Percentiles rank a stretch among this genome's conserved stretches.
Conservation (phyloP, 2,113 vertebrate genomes). For the Tetraodon nigroviridis region DNA sequence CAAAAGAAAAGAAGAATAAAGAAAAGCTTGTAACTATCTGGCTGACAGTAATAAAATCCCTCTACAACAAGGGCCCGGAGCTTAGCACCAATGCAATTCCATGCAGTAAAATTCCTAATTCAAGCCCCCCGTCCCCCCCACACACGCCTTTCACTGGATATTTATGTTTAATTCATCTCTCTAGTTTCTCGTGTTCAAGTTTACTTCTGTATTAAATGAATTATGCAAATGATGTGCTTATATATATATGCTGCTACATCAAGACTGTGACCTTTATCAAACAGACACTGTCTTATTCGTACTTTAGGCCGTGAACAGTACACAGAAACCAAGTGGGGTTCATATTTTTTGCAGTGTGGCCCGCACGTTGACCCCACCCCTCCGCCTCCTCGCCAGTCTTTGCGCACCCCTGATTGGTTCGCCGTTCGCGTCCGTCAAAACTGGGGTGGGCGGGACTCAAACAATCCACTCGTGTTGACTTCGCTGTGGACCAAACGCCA, state of each 20-base stretch:
- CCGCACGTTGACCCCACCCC: background rate
- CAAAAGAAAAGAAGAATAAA: constrained; percentile 30
- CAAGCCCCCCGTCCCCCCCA: too few species aligned
- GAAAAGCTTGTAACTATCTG: background rate
- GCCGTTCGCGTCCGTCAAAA: constrained; percentile 38
- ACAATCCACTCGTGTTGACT: constrained; percentile 61
- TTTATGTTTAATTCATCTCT: too few species aligned
- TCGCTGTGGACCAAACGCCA: constrained; percentile 47
- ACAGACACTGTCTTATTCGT: background rate
- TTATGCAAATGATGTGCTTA: background rate
- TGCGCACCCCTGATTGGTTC: constrained; percentile 48
- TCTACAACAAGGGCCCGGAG: background rate
- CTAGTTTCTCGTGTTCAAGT: too few species aligned
- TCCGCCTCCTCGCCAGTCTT: background rate
- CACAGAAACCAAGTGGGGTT: background rate
- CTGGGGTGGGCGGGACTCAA: constrained; percentile 61
- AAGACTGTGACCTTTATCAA: background rate
- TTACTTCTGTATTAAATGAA: too few species aligned
- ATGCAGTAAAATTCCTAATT: background rate
- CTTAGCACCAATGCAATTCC: too few species aligned
- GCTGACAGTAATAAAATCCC: background rate
- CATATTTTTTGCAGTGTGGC: constrained; percentile 44
- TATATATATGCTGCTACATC: background rate
- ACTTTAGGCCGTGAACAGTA: background rate
- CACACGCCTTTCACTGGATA: too few species aligned